Evolutionary conservation across 2,113 vertebrate species (phyloP).

Genomic region (Heterochromis multidens): DNA sequence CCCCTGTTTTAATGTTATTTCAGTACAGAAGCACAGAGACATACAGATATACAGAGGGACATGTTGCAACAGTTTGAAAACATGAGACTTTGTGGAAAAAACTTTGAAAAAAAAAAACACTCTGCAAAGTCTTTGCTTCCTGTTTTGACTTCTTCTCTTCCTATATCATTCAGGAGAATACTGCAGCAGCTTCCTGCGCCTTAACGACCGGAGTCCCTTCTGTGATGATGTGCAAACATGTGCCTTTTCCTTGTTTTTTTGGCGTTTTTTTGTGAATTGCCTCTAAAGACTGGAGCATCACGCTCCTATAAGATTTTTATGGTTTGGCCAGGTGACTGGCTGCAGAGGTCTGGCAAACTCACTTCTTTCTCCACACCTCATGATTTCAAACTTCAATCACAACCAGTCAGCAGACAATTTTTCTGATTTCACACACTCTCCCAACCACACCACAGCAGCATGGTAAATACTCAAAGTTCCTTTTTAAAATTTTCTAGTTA

Average conservation of each 20-base stretch:
- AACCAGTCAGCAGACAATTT: neutral
- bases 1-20: too few species aligned
- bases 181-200: too few species aligned
- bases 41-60: too few species aligned
- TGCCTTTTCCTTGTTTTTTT: too few species aligned
- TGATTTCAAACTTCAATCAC: neutral
- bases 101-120: too few species aligned
- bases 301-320: neutral
- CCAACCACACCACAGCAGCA: neutral
- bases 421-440: neutral
- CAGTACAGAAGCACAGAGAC: too few species aligned
- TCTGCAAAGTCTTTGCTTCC: too few species aligned
- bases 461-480: neutral
- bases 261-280: neutral
- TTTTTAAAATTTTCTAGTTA: neutral
- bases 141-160: too few species aligned
- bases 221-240: neutral
- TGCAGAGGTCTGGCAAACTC: rapidly evolving
- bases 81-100: too few species aligned
- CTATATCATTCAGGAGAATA: too few species aligned
- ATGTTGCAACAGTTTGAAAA: too few species aligned
- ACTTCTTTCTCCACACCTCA: neutral
- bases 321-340: neutral
- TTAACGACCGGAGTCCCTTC: too few species aligned
- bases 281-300: neutral